These are phyloP conservation scores for Varecia variegata DNA, from an alignment of 2,797 vertebrate genomes.

Conservation along the genomic window DNA sequence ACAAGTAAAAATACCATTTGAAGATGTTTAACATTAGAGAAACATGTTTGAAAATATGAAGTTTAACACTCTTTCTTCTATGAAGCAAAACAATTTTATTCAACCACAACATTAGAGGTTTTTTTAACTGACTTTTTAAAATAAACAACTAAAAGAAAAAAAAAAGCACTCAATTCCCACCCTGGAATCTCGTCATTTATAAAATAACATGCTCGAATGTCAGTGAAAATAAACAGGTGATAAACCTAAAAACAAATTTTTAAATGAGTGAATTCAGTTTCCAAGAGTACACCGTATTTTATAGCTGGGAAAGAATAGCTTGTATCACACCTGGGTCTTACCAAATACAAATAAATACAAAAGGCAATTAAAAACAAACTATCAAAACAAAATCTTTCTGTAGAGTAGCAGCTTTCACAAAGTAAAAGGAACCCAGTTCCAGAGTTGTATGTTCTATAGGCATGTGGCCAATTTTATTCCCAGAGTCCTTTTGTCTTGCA, in stretches of 20 bases:
- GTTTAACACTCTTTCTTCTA: background rate
- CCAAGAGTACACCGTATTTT: background rate
- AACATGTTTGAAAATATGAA: constrained; percentile 23
- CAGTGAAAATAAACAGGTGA: background rate
- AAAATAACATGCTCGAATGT: constrained; percentile 30
- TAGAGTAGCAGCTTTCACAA: constrained; percentile 57
- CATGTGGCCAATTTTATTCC: background rate
- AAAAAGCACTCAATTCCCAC: background rate
- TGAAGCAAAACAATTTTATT: background rate
- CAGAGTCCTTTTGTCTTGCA: background rate
- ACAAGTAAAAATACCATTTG: constrained; percentile 44
- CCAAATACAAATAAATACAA: constrained; percentile 58
- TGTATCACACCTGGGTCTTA: background rate
- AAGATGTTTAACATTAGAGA: constrained; percentile 24
- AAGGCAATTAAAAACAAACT: constrained; percentile 22
- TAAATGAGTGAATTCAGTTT: constrained; percentile 30
- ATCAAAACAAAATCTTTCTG: background rate
- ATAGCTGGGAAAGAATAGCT: background rate
- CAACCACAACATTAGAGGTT: background rate
- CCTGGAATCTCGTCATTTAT: background rate
- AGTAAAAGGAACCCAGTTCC: background rate
- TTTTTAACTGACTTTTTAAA: background rate
- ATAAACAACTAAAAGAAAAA: background rate
- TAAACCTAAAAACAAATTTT: constrained; percentile 57
- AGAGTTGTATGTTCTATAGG: background rate